A percentile compares a stretch with the other conserved stretches of the same genome.
Evolutionary conservation across 2,113 vertebrate species (phyloP).

Genomic region (Petroica traversi): DNA sequence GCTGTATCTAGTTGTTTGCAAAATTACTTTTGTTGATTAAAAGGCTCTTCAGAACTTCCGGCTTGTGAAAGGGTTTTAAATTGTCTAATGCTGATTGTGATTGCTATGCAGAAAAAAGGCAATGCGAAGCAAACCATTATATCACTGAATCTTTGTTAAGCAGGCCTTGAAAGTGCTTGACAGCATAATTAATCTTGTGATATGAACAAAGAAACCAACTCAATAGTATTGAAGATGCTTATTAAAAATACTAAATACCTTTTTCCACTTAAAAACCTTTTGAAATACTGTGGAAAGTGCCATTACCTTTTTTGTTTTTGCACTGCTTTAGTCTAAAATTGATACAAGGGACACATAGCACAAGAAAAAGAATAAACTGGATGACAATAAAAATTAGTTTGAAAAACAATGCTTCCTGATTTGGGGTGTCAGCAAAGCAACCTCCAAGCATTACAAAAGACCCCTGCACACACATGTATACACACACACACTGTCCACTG

Average conservation of each 20-base stretch:
- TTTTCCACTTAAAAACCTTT: conserved; percentile 88
- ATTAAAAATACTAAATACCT: conserved; percentile 99
- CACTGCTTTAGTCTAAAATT: conserved; percentile 80
- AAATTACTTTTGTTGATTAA: conserved; percentile 97
- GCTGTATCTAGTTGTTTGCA: conserved; percentile 84
- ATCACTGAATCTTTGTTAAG: conserved; percentile 99
- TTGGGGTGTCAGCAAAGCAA: conserved; percentile 33
- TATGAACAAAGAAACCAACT: conserved; percentile 99
- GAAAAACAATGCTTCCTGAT: conserved; percentile 42
- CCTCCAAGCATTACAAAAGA: conserved; percentile 1
- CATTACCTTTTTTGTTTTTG: conserved; percentile 83
- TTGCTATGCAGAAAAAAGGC: conserved; percentile 91
- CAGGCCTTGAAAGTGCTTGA: conserved; percentile 99
- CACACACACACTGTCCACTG: background rate
- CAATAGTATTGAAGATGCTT: conserved; percentile 99
- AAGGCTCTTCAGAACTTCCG: conserved; percentile 89
- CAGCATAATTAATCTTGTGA: conserved; percentile 99
- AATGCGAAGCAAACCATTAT: conserved; percentile 94
- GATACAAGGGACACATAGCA: conserved; percentile 75
- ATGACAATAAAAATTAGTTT: conserved; percentile 81
- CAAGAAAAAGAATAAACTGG: conserved; percentile 80
- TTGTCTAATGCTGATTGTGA: conserved; percentile 97
- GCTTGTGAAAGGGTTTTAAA: conserved; percentile 94
- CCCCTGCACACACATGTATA: background rate
- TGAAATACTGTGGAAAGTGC: conserved; percentile 83